These are phyloP conservation scores for Pseudobourletiella spinata DNA, from an alignment of 1,140 invertebrate genomes.

Conservation along the genomic window DNA sequence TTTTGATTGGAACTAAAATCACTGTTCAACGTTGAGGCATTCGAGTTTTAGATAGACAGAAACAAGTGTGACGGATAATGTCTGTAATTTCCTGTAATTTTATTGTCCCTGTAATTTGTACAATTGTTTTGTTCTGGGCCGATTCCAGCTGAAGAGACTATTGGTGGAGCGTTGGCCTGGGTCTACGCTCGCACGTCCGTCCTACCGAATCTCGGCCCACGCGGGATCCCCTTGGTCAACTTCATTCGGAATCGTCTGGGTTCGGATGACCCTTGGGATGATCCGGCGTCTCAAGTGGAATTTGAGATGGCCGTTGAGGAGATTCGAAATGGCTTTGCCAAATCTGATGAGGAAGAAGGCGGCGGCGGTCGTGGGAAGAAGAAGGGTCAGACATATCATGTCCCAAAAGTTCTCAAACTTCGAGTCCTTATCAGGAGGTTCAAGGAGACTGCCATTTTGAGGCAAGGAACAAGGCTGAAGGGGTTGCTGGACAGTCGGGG, in stretches of 20 bases:
- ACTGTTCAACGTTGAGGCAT: too few species aligned
- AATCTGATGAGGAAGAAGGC: background rate
- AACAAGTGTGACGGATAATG: too few species aligned
- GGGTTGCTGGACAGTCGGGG: background rate
- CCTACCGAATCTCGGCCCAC: background rate
- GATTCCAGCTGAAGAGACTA: constrained; percentile 18
- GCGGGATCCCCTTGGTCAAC: background rate
- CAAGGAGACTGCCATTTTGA: background rate
- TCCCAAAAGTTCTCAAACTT: background rate
- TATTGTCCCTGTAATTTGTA: background rate
- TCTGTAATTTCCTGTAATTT: background rate
- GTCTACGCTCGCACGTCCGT: constrained; percentile 8
- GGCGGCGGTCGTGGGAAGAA: background rate
- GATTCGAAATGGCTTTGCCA: background rate
- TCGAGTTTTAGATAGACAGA: too few species aligned
- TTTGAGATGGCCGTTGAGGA: background rate
- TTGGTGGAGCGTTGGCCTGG: constrained; percentile 15
- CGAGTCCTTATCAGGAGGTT: background rate
- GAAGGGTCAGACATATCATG: background rate
- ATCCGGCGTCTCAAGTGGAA: background rate
- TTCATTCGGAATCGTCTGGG: background rate
- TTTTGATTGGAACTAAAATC: too few species aligned
- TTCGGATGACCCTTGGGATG: background rate
- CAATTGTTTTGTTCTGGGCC: too few species aligned
- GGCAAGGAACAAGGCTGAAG: too few species aligned